Conservation (phyloP, 2,113 vertebrate species). For the Addax nasomaculatus region DNA sequence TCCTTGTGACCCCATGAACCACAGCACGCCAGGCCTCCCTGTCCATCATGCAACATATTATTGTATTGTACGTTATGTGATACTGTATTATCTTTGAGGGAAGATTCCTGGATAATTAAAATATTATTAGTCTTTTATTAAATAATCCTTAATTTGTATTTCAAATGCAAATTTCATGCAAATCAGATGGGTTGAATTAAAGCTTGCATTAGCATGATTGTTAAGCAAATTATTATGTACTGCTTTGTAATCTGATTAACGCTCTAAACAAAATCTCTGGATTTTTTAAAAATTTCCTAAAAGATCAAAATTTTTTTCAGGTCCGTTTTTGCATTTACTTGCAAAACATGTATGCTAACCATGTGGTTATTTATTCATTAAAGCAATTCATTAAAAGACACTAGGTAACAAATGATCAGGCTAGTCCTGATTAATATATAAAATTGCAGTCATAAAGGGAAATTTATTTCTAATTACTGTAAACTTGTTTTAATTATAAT, state of each 20-base stretch:
- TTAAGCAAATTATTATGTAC: background rate
- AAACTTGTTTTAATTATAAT: background rate
- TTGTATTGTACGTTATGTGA: rapidly evolving
- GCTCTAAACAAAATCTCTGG: background rate
- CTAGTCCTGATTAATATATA: background rate
- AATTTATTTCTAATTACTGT: background rate
- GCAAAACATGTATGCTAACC: background rate
- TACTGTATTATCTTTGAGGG: background rate
- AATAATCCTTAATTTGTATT: background rate
- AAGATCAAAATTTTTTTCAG: background rate
- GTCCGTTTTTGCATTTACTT: background rate
- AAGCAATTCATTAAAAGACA: background rate
- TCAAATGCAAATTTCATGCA: background rate
- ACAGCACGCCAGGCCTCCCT: background rate
- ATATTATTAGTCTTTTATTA: background rate
- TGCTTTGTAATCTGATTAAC: background rate
- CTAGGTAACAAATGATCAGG: background rate
- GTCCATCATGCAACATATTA: background rate
- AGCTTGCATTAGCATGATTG: background rate
- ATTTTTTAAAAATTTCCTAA: background rate
- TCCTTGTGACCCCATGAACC: background rate
- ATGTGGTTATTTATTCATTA: background rate
- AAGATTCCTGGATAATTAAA: background rate
- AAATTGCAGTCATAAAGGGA: background rate
- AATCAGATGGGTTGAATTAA: background rate